A percentile compares a stretch with the other conserved stretches of the same genome.
phyloP scores from a whole-genome alignment of 2,888 invertebrate species.

The Eretmocerus hayati region DNA sequence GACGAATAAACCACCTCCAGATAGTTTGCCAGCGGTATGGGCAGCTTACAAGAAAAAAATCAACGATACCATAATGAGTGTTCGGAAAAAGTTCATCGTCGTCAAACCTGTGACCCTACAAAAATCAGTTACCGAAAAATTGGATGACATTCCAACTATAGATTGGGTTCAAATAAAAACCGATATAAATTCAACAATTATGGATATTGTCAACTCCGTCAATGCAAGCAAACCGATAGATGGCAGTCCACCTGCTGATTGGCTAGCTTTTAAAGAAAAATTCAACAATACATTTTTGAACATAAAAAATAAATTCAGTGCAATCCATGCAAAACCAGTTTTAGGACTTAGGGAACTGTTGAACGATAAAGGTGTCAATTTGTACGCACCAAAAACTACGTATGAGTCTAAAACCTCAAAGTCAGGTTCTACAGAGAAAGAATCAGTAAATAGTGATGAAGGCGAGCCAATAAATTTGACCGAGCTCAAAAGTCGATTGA shows the following conservation, averaged over 20 bases:
- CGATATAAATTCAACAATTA: slow-evolving; percentile 22
- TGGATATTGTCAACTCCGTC: slow-evolving; percentile 23
- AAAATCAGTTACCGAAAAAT: not conserved
- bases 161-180: slow-evolving; percentile 29
- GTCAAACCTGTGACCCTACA: slow-evolving; percentile 15
- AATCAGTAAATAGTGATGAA: too few species aligned
- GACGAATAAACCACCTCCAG: slow-evolving; percentile 16
- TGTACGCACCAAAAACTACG: slow-evolving; percentile 6
- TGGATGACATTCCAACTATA: not conserved
- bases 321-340: not conserved
- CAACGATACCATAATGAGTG: slow-evolving; percentile 4
- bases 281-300: slow-evolving; percentile 28
- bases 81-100: slow-evolving; percentile 14
- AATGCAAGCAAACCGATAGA: slow-evolving; percentile 18
- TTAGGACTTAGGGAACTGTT: not conserved
- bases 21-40: slow-evolving; percentile 24
- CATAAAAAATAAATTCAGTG: slow-evolving; percentile 26
- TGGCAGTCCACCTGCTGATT: slow-evolving; percentile 17
- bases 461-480: slow-evolving; percentile 16
- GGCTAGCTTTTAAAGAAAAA: slow-evolving; percentile 26
- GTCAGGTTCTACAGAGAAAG: slow-evolving; percentile 14
- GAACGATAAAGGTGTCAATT: too few species aligned
- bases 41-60: slow-evolving; percentile 9
- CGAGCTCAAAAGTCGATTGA: slow-evolving; percentile 9
- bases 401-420: slow-evolving; percentile 22